Percentiles rank a stretch among this genome's conserved stretches.
These are phyloP conservation scores for Parasteatoda lunata DNA, from an alignment of 2,888 invertebrate genomes.

Conservation along the genomic window DNA sequence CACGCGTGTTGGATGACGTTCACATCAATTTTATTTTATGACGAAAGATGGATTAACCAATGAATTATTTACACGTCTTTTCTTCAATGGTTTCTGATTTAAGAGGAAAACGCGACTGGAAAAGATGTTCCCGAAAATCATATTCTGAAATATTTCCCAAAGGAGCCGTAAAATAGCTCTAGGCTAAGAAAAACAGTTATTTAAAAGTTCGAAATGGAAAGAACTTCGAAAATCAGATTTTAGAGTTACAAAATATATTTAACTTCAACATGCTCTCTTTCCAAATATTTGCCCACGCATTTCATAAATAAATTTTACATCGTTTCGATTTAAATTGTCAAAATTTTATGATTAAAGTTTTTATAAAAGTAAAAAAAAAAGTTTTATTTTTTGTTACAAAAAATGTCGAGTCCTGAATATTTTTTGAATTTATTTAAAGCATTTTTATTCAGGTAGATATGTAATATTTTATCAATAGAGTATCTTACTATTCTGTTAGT, in stretches of 20 bases:
- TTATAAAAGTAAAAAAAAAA: no score
- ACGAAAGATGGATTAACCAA: slow-evolving; percentile 40
- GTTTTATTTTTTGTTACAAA: no score
- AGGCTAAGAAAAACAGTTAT: not conserved
- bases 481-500: no score
- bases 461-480: no score
- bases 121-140: not conserved
- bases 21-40: slow-evolving; percentile 43
- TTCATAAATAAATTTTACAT: no score
- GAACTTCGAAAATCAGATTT: not conserved
- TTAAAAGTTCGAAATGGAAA: not conserved
- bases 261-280: not conserved
- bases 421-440: no score
- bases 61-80: slow-evolving; percentile 52
- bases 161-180: not conserved
- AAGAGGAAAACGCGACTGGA: slow-evolving; percentile 19
- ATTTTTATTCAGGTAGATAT: no score
- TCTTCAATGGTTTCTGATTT: slow-evolving; percentile 12
- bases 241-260: not conserved
- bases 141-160: not conserved
- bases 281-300: no score
- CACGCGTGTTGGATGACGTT: slow-evolving; percentile 18
- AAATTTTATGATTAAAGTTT: no score
- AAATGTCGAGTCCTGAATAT: no score
- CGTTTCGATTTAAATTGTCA: no score